Evolutionary conservation across 2,113 vertebrate genomes (phyloP).

Genomic region (Cyanoramphus novaezelandiae): DNA sequence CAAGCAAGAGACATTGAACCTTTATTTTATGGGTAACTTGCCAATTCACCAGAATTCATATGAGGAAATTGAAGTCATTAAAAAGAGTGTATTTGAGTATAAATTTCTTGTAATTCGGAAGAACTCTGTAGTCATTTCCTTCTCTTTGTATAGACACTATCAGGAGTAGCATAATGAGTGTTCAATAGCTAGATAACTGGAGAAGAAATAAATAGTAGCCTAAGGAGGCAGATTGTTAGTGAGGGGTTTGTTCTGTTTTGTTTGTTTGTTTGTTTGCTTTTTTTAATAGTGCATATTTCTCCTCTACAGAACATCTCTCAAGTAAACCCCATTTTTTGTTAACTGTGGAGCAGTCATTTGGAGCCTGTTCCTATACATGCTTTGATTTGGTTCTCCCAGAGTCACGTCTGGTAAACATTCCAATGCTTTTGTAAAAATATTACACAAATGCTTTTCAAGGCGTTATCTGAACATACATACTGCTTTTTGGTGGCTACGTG

Average conservation of each 20-base stretch:
- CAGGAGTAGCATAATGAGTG: not conserved
- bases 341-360: not conserved
- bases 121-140: not conserved
- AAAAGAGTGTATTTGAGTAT: not conserved
- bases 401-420: not conserved
- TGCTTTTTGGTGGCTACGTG: not conserved
- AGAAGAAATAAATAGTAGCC: not conserved
- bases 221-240: not conserved
- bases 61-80: not conserved
- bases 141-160: not conserved
- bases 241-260: not conserved
- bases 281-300: not conserved
- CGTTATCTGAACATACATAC: not conserved
- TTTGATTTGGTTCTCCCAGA: not conserved
- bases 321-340: not conserved
- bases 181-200: not conserved
- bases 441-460: not conserved
- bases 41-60: not conserved
- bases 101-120: not conserved
- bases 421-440: not conserved
- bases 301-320: not conserved
- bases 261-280: not conserved
- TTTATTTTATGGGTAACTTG: not conserved
- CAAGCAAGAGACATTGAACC: not conserved
- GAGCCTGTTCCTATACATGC: not conserved